Conservation (phyloP, 2,797 vertebrate genomes). For the Cercopithecus diana region DNA sequence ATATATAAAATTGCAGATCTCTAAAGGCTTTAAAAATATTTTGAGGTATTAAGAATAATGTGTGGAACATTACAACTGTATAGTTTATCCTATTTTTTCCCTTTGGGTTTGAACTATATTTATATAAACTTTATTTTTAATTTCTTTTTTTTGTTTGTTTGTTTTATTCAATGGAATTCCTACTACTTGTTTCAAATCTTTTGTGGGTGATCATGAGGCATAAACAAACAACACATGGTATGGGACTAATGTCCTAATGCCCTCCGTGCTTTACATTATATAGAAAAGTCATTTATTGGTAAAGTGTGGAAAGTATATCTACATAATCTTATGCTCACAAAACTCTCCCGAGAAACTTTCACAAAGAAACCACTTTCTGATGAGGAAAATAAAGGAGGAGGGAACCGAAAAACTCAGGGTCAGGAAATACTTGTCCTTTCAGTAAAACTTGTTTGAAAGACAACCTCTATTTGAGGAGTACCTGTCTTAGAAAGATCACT, state of each 20-base stretch:
- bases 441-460: constrained; percentile 66
- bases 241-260: background rate
- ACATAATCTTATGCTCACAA: background rate
- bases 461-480: constrained; percentile 70
- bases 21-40: background rate
- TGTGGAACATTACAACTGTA: background rate
- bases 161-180: background rate
- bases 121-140: constrained; percentile 15
- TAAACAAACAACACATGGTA: background rate
- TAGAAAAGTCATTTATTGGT: background rate
- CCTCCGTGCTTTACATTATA: background rate
- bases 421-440: constrained; percentile 60
- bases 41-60: background rate
- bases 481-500: constrained; percentile 55
- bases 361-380: constrained; percentile 46
- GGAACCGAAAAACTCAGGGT: background rate
- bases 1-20: background rate
- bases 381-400: background rate
- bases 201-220: background rate
- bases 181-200: background rate
- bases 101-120: background rate
- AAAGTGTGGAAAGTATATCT: background rate
- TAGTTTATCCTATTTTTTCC: background rate
- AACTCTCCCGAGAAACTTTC: background rate
- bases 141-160: background rate